Evolutionary conservation across 2,113 vertebrate genomes (phyloP).

Genomic region (Tenrec ecaudatus): DNA sequence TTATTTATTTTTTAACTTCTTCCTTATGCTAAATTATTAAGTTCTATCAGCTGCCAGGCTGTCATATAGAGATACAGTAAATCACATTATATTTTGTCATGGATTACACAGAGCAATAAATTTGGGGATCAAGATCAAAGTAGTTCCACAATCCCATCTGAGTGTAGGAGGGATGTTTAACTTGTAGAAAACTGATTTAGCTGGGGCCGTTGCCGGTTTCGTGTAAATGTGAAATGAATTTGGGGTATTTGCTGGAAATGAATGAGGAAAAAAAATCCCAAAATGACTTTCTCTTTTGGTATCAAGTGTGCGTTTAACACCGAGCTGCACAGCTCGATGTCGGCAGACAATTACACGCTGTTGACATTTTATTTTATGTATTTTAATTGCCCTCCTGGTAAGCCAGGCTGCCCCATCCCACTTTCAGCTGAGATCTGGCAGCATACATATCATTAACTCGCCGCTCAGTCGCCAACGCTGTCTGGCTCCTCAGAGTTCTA

Average conservation of each 20-base stretch:
- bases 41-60: constrained; percentile 91
- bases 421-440: constrained; percentile 69
- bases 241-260: constrained; percentile 84
- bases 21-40: constrained; percentile 90
- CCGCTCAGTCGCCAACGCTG: not conserved
- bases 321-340: constrained; percentile 71
- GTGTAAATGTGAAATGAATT: constrained; percentile 86
- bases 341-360: constrained; percentile 73
- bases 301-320: constrained; percentile 81
- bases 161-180: constrained; percentile 88
- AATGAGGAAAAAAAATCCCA: constrained; percentile 83
- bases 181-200: constrained; percentile 92
- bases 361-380: constrained; percentile 70
- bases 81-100: constrained; percentile 92
- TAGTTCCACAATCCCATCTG: constrained; percentile 88
- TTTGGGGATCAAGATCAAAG: constrained; percentile 91
- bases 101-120: constrained; percentile 90
- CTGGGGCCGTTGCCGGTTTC: constrained; percentile 86
- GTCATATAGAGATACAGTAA: constrained; percentile 90
- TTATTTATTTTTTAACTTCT: too few species aligned
- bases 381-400: constrained; percentile 83
- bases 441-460: constrained; percentile 43
- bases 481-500: constrained; percentile 58
- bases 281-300: constrained; percentile 81
- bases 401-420: constrained; percentile 67